A percentile compares a stretch with the other conserved stretches of the same genome.
phyloP scores from a whole-genome alignment of 2,888 invertebrate genomes.

The Orchesellides sinensis region DNA sequence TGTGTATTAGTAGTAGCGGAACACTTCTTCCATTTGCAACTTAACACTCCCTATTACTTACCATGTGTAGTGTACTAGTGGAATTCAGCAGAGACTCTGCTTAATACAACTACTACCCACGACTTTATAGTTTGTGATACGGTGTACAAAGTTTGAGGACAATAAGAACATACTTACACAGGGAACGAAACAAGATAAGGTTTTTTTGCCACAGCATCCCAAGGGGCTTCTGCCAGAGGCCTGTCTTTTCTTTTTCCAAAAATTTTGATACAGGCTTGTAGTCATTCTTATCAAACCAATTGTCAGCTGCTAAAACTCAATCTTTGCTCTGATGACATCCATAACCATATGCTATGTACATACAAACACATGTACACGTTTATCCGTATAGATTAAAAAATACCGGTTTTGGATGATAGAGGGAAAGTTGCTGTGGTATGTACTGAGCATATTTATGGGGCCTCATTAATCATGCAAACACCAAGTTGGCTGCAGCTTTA shows the following conservation, averaged over 20 bases:
- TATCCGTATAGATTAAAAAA: no score
- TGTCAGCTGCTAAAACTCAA: constrained; percentile 4
- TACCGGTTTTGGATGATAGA: no score
- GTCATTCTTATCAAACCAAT: constrained; percentile 2
- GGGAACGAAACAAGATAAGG: constrained; percentile 41
- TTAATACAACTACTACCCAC: no score
- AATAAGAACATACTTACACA: background rate
- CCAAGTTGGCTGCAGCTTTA: no score
- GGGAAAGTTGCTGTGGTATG: no score
- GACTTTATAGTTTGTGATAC: constrained; percentile 7
- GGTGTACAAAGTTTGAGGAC: constrained; percentile 8
- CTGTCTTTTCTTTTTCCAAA: background rate
- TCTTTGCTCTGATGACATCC: background rate
- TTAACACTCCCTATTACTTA: background rate
- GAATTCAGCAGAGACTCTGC: no score
- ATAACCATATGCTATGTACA: no score
- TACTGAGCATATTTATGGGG: no score
- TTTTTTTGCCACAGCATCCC: constrained; percentile 42
- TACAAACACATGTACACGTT: no score
- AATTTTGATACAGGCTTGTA: background rate
- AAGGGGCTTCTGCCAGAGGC: constrained; percentile 31
- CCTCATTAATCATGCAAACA: no score
- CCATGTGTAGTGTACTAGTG: no score
- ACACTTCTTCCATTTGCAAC: background rate
- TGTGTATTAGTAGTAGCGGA: no score